Percentiles rank a stretch among this genome's conserved stretches.
Conservation (phyloP, 2,113 vertebrate species). For the Vanacampus margaritifer region DNA sequence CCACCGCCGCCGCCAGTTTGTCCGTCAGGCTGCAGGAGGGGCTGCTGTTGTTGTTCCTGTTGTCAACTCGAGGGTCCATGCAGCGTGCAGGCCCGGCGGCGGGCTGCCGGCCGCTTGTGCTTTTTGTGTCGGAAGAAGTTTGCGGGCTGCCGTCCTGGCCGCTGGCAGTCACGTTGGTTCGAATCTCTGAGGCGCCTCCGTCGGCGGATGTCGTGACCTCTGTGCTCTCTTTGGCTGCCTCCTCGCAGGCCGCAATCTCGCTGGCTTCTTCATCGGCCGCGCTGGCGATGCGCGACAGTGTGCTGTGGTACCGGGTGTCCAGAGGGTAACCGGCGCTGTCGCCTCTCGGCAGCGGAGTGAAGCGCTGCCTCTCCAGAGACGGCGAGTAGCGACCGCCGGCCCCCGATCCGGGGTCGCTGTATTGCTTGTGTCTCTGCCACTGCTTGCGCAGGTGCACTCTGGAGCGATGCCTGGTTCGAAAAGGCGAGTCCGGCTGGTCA, state of each 20-base stretch:
- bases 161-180: not conserved
- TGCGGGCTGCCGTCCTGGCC: not conserved
- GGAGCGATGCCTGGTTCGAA: conserved; percentile 79
- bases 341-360: conserved; percentile 74
- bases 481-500: conserved; percentile 79
- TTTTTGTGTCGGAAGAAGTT: conserved; percentile 27
- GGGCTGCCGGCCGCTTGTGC: conserved; percentile 36
- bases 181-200: not conserved
- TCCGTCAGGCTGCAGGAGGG: conserved; percentile 57
- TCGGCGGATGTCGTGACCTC: conserved; percentile 13
- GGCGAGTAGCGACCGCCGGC: conserved; percentile 72
- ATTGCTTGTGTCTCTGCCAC: conserved; percentile 92
- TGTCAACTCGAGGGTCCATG: conserved; percentile 62
- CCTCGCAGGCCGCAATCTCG: conserved; percentile 60
- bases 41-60: conserved; percentile 74
- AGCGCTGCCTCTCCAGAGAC: conserved; percentile 77
- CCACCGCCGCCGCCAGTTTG: conserved; percentile 62
- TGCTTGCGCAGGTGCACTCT: conserved; percentile 87
- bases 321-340: conserved; percentile 84
- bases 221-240: conserved; percentile 35
- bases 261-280: conserved; percentile 80
- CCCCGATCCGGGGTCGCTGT: conserved; percentile 84
- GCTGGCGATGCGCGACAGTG: conserved; percentile 79
- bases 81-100: conserved; percentile 12
- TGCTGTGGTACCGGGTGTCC: conserved; percentile 79